These are phyloP conservation scores for Etheostoma perlongum DNA, from an alignment of 2,797 vertebrate genomes.

Conservation along the genomic window DNA sequence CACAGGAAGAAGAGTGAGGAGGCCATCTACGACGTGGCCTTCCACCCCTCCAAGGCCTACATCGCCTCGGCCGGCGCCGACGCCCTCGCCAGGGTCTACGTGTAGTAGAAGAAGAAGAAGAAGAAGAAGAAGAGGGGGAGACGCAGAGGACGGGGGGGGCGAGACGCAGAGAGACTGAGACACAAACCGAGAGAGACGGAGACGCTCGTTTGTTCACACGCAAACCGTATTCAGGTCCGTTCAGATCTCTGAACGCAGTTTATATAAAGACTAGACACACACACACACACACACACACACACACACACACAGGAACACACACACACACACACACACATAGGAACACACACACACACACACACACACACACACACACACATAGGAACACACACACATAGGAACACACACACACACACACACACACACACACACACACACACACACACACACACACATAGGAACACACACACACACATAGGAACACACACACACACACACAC, in stretches of 20 bases:
- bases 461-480: too few species aligned
- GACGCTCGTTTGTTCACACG: conserved; percentile 19
- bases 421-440: too few species aligned
- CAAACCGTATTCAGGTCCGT: conserved; percentile 62
- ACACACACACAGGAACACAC: too few species aligned
- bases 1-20: conserved; percentile 99
- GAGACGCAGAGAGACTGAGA: conserved; percentile 69
- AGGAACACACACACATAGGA: too few species aligned
- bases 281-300: neutral
- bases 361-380: too few species aligned
- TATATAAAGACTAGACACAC: conserved; percentile 37
- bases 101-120: conserved; percentile 81
- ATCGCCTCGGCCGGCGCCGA: conserved; percentile 98
- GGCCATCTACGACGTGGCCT: conserved; percentile 99
- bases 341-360: too few species aligned
- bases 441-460: too few species aligned
- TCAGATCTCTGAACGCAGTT: conserved; percentile 59
- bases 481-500: too few species aligned
- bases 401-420: too few species aligned
- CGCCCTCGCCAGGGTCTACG: conserved; percentile 97
- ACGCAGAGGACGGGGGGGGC: conserved; percentile 17
- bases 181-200: conserved; percentile 25
- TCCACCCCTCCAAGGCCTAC: conserved; percentile 98
- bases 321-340: too few species aligned
- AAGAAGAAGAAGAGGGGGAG: neutral